Evolutionary conservation across 30 jellyfish, hydroid and myxozoan genomes (phyloP).

Genomic region (Rhopilema esculentum): DNA sequence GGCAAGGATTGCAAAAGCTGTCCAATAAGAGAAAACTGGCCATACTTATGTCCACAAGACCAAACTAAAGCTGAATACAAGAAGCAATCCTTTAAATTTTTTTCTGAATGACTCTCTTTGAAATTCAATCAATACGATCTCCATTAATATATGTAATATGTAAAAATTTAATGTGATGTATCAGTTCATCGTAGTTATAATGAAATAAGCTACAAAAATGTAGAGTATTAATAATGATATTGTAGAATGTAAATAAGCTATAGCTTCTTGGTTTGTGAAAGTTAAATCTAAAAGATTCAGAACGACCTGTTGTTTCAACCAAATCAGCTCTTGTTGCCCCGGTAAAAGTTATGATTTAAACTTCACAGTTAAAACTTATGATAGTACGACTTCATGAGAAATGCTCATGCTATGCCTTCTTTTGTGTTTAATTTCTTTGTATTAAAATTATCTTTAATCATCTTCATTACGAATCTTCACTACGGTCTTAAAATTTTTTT

Average conservation of each 20-base stretch:
- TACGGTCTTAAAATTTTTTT: no score
- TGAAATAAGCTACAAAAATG: not conserved
- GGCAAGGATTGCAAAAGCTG: conserved; percentile 65
- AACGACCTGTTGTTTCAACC: no score
- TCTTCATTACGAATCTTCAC: no score
- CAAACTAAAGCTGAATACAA: not conserved
- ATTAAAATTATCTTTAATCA: no score
- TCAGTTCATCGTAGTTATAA: not conserved
- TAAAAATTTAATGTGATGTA: not conserved
- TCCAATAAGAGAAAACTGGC: not conserved
- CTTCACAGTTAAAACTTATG: no score
- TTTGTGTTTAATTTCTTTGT: no score
- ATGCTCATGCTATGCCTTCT: no score
- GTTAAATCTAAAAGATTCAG: not conserved
- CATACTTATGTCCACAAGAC: not conserved
- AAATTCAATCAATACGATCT: not conserved
- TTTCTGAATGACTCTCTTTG: not conserved
- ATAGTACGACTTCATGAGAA: no score
- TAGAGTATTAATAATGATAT: not conserved
- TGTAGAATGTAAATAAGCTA: not conserved
- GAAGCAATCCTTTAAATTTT: not conserved
- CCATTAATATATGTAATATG: not conserved
- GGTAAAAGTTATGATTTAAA: no score
- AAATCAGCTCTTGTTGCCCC: no score
- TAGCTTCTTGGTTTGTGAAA: not conserved